These are phyloP conservation scores for Diploscapter pachys DNA, from an alignment of 1,140 invertebrate species.

Conservation along the genomic window DNA sequence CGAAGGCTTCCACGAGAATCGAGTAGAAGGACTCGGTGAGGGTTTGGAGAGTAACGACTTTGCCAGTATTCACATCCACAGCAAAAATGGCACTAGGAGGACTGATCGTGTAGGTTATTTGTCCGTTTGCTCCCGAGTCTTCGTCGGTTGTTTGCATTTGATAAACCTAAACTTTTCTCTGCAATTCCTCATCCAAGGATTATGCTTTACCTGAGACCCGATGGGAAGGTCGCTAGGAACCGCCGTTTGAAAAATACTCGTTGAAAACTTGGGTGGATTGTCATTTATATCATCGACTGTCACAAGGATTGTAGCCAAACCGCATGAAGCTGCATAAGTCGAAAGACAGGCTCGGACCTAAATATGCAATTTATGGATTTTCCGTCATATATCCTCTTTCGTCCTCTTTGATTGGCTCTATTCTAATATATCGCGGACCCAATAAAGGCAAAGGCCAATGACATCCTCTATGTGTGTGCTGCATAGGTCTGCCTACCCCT, in stretches of 20 bases:
- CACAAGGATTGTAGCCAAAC: conserved; percentile 30
- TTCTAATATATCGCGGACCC: too few species aligned
- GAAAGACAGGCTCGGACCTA: conserved; percentile 46
- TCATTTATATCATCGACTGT: conserved; percentile 47
- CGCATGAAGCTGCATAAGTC: conserved; percentile 37
- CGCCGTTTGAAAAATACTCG: conserved; percentile 29
- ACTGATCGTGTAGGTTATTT: conserved; percentile 34
- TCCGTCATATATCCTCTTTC: too few species aligned
- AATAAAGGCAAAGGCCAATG: too few species aligned
- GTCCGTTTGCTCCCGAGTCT: conserved; percentile 41
- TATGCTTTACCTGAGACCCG: conserved; percentile 34
- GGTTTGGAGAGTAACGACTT: conserved; percentile 24
- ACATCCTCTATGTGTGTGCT: too few species aligned
- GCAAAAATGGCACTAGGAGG: conserved; percentile 30
- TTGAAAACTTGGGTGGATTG: conserved; percentile 41
- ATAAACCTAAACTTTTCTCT: too few species aligned
- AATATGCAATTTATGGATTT: background rate
- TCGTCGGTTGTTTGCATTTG: conserved; percentile 33
- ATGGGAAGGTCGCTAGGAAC: conserved; percentile 38
- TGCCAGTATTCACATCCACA: conserved; percentile 39
- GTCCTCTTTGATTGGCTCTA: too few species aligned
- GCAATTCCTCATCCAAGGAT: conserved; percentile 9
- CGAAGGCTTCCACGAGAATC: conserved; percentile 31
- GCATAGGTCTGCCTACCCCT: too few species aligned
- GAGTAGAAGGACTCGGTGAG: conserved; percentile 22